These are phyloP conservation scores for Drosophila anomelani DNA, from an alignment of 2,888 invertebrate species.

Conservation along the genomic window DNA sequence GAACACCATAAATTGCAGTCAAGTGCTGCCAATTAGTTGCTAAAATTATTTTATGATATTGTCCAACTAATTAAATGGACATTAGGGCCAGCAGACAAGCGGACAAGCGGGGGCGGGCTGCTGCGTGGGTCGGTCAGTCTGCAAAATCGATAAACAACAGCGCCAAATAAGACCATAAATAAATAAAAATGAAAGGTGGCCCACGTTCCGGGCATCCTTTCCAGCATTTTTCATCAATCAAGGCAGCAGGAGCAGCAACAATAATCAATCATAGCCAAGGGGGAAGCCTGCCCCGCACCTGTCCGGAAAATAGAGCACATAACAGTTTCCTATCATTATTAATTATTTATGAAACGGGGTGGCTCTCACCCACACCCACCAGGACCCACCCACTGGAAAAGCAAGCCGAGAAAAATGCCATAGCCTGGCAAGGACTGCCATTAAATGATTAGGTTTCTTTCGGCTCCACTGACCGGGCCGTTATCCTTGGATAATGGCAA, in stretches of 20 bases:
- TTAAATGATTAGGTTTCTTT: conserved; percentile 68
- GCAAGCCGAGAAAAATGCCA: not conserved
- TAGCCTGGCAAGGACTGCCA: conserved; percentile 41
- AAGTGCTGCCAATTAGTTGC: conserved; percentile 78
- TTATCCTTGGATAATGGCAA: conserved; percentile 13
- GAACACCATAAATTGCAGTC: conserved; percentile 72
- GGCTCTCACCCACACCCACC: not conserved
- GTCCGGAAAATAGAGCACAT: conserved; percentile 50
- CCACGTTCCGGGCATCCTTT: not conserved
- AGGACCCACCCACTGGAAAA: not conserved
- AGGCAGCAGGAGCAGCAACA: conserved; percentile 47
- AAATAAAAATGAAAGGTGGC: conserved; percentile 8
- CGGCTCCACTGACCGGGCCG: conserved; percentile 21
- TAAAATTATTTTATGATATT: conserved; percentile 76
- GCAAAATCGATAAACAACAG: conserved; percentile 40
- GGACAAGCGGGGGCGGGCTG: not conserved
- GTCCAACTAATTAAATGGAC: conserved; percentile 72
- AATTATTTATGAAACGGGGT: conserved; percentile 65
- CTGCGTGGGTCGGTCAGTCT: not conserved
- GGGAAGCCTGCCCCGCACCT: conserved; percentile 36
- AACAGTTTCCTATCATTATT: conserved; percentile 71
- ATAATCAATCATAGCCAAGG: conserved; percentile 67
- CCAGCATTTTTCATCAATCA: conserved; percentile 69
- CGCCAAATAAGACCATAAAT: conserved; percentile 17
- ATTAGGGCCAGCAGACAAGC: conserved; percentile 21